Percentiles rank a stretch among this genome's conserved stretches.
Conservation (phyloP, 2,888 invertebrate species). For the Neoscelio sp. region DNA sequence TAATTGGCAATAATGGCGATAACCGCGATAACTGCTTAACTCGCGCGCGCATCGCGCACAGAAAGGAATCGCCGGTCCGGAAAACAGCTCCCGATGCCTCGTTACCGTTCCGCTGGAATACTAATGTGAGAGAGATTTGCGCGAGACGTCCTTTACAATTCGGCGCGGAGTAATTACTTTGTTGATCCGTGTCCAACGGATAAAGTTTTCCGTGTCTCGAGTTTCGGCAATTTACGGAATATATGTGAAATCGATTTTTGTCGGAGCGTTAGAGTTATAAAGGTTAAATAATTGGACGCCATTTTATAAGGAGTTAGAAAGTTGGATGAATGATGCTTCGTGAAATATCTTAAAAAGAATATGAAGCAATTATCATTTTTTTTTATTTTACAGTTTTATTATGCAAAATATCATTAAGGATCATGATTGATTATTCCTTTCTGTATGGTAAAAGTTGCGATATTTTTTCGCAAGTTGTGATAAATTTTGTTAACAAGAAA, state of each 20-base stretch:
- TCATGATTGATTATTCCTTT: too few relatives aligned
- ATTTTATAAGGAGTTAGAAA: too few relatives aligned
- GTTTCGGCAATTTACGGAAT: conserved; percentile 1
- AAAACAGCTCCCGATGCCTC: conserved; percentile 61
- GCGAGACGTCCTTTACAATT: conserved; percentile 39
- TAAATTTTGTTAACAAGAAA: too few relatives aligned
- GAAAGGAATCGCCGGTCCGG: conserved; percentile 62
- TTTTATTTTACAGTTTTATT: too few relatives aligned
- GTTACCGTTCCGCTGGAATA: conserved; percentile 55
- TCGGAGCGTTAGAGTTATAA: conserved; percentile 13
- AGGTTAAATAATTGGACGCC: conserved; percentile 24
- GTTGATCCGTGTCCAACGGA: conserved; percentile 50
- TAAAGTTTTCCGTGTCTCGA: conserved; percentile 42
- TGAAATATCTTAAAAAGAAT: too few relatives aligned
- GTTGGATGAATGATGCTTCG: too few relatives aligned
- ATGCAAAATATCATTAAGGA: too few relatives aligned
- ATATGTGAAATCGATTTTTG: conserved; percentile 6
- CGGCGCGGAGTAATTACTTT: conserved; percentile 54
- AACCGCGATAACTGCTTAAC: conserved; percentile 62
- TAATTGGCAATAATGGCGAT: conserved; percentile 67
- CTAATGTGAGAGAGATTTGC: conserved; percentile 21
- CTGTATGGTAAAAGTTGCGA: too few relatives aligned
- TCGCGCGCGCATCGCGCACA: conserved; percentile 33
- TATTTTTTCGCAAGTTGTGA: too few relatives aligned
- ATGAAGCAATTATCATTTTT: too few relatives aligned